Evolutionary conservation across 2,797 vertebrate species (phyloP).

Genomic region (Neosilurus hyrtlii): DNA sequence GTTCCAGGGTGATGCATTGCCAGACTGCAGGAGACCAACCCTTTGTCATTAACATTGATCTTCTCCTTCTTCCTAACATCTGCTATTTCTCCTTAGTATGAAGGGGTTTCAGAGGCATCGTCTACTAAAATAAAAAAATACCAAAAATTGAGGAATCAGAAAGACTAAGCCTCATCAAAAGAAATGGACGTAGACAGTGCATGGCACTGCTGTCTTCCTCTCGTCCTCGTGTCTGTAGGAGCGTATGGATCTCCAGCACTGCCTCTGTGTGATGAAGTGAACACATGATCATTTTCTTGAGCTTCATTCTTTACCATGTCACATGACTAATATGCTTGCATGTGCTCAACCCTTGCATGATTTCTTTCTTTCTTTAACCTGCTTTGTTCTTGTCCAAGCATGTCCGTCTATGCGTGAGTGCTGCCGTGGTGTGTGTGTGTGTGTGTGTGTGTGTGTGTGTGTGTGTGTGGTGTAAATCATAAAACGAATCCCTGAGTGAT

Average conservation of each 20-base stretch:
- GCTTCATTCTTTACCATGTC: constrained; percentile 7
- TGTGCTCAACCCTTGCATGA: constrained; percentile 27
- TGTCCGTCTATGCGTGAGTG: constrained; percentile 16
- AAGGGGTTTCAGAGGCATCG: constrained; percentile 6
- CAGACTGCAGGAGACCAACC: neutral
- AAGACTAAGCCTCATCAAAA: constrained; percentile 36
- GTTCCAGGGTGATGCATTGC: constrained; percentile 32
- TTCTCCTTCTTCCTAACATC: constrained; percentile 46
- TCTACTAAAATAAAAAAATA: neutral
- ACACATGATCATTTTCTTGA: constrained; percentile 42
- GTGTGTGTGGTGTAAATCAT: constrained; percentile 28
- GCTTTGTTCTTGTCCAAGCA: neutral
- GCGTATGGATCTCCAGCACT: constrained; percentile 38
- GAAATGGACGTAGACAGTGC: constrained; percentile 42
- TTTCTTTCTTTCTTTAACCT: constrained; percentile 13
- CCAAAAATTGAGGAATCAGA: neutral
- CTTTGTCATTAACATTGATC: constrained; percentile 45
- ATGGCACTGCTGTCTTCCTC: constrained; percentile 12
- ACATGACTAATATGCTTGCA: constrained; percentile 26
- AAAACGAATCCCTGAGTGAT: constrained; percentile 30
- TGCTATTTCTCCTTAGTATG: constrained; percentile 44
- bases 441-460: constrained; percentile 2
- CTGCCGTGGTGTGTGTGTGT: neutral
- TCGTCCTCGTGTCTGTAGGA: constrained; percentile 22
- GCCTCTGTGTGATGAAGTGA: constrained; percentile 44